Percentiles rank a stretch among this genome's conserved stretches.
Conservation (phyloP, 2,888 invertebrate genomes). For the Drosophila macrospina region DNA sequence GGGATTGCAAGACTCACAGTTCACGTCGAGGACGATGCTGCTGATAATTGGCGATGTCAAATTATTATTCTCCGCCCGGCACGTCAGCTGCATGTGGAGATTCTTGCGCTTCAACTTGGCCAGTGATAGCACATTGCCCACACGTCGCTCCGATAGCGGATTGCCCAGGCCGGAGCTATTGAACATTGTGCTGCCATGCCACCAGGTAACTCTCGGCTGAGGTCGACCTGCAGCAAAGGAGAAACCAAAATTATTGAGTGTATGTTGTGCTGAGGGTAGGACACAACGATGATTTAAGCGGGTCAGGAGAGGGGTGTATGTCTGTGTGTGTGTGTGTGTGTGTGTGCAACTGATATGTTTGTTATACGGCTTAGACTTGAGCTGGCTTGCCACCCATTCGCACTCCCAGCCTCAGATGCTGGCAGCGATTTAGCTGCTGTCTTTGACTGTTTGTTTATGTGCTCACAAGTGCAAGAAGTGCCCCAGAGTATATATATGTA, state of each 20-base stretch:
- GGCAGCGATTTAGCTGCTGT: constrained; percentile 69
- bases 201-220: constrained; percentile 89
- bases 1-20: constrained; percentile 86
- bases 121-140: constrained; percentile 88
- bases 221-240: constrained; percentile 87
- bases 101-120: constrained; percentile 88
- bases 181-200: constrained; percentile 88
- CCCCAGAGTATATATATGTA: constrained; percentile 5
- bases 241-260: constrained; percentile 70
- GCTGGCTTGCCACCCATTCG: constrained; percentile 33
- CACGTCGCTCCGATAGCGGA: constrained; percentile 88
- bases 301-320: constrained; percentile 5
- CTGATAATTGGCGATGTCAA: constrained; percentile 88
- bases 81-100: constrained; percentile 88
- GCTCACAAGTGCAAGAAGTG: constrained; percentile 73
- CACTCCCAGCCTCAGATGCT: constrained; percentile 30
- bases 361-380: constrained; percentile 70
- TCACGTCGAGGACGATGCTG: constrained; percentile 89
- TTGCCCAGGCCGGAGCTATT: constrained; percentile 88
- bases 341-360: constrained; percentile 81
- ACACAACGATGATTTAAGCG: constrained; percentile 25
- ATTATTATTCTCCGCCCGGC: constrained; percentile 90
- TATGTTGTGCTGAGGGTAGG: constrained; percentile 20
- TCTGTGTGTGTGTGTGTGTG: constrained; percentile 22
- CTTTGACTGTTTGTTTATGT: constrained; percentile 77